Evolutionary conservation across 1,140 invertebrate genomes (phyloP).

Genomic region (Neodiprion lecontei): DNA sequence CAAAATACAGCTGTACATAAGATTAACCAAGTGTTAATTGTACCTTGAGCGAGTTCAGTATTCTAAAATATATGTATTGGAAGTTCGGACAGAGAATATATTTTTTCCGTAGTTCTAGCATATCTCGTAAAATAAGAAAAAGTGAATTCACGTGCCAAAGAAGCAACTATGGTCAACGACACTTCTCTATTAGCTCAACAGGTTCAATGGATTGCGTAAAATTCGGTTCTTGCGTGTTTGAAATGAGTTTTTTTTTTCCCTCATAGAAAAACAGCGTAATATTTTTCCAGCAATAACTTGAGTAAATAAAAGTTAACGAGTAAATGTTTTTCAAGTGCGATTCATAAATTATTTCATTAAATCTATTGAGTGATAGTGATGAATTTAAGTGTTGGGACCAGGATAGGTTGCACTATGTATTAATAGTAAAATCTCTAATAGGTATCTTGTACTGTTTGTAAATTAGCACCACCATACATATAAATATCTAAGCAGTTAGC

Average conservation of each 20-base stretch:
- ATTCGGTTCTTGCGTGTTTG: no score
- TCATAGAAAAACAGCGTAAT: neutral
- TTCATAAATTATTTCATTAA: neutral
- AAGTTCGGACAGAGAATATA: neutral
- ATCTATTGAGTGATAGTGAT: neutral
- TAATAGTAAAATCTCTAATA: neutral
- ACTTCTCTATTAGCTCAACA: neutral
- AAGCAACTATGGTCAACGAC: slow-evolving; percentile 27
- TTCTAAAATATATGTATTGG: neutral
- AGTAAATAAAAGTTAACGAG: no score
- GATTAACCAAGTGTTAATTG: neutral
- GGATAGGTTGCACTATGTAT: neutral
- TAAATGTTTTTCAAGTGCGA: no score
- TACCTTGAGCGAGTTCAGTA: neutral
- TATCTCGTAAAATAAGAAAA: slow-evolving; percentile 30
- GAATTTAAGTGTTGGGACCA: slow-evolving; percentile 1
- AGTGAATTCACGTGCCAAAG: slow-evolving; percentile 62
- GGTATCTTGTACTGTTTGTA: slow-evolving; percentile 4
- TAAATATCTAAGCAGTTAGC: no score
- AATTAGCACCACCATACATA: neutral
- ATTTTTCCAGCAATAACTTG: neutral
- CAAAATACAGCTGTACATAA: neutral
- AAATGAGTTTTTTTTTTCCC: no score
- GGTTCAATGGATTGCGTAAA: neutral
- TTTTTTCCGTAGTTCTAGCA: neutral